These are phyloP conservation scores for Drymonia ruficornis DNA, from an alignment of 2,888 invertebrate genomes.

Conservation along the genomic window DNA sequence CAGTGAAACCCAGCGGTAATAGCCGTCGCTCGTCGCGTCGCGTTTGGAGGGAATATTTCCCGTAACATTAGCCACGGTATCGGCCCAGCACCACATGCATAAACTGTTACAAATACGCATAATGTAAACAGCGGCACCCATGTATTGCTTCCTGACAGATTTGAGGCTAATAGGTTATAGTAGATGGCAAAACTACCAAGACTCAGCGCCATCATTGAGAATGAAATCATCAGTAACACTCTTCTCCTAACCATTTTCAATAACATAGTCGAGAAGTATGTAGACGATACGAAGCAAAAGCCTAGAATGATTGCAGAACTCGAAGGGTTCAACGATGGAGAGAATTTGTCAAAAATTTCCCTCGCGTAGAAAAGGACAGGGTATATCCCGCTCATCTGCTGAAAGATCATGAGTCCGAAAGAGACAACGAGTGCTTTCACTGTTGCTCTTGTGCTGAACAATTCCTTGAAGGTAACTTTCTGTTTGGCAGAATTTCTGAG, in stretches of 20 bases:
- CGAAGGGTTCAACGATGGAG: constrained; percentile 63
- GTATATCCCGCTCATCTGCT: constrained; percentile 86
- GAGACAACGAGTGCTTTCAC: constrained; percentile 78
- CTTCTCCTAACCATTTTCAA: constrained; percentile 86
- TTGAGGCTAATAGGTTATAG: constrained; percentile 68
- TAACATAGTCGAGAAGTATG: constrained; percentile 83
- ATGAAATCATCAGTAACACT: constrained; percentile 86
- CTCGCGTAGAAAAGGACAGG: constrained; percentile 85
- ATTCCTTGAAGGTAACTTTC: constrained; percentile 73
- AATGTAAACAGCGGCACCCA: constrained; percentile 86
- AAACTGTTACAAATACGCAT: constrained; percentile 84
- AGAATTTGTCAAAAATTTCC: constrained; percentile 80
- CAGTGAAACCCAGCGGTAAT: constrained; percentile 89
- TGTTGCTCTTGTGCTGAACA: constrained; percentile 69
- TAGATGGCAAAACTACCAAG: constrained; percentile 78
- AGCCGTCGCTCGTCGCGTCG: constrained; percentile 87
- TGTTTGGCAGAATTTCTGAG: constrained; percentile 72
- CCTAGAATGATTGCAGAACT: constrained; percentile 86
- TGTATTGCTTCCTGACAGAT: constrained; percentile 46
- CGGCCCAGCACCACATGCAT: constrained; percentile 88
- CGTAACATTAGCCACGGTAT: constrained; percentile 90
- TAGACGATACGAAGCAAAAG: constrained; percentile 83
- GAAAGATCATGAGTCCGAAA: constrained; percentile 87
- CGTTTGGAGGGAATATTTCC: constrained; percentile 87
- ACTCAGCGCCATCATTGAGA: constrained; percentile 82